Conservation (phyloP, 2,113 vertebrate species). For the Myrmecobius fasciatus region DNA sequence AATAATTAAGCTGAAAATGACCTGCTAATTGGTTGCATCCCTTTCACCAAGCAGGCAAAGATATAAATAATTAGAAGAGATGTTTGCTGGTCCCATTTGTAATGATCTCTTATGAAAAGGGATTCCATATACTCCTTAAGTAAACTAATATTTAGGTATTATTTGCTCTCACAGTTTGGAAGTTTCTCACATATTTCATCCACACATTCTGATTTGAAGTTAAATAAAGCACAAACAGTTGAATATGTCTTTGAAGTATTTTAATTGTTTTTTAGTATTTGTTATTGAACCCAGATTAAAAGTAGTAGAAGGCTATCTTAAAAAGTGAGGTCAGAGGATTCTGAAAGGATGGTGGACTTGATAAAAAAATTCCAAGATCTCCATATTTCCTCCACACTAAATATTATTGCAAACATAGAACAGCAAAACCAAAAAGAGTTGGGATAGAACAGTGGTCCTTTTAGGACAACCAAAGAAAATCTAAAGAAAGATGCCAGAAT, state of each 20-base stretch:
- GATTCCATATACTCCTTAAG: not conserved
- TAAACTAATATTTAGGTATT: not conserved
- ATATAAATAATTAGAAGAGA: not conserved
- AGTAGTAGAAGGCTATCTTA: not conserved
- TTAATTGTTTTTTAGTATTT: not conserved
- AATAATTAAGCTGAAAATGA: not conserved
- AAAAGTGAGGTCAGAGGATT: not conserved
- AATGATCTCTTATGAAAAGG: not conserved
- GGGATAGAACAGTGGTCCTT: no score
- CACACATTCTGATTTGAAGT: not conserved
- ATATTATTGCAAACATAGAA: no score
- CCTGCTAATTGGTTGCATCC: not conserved
- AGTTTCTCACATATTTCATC: not conserved
- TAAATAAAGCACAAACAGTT: not conserved
- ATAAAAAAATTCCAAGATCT: no score
- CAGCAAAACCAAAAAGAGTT: no score
- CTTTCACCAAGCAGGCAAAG: slow-evolving; percentile 18
- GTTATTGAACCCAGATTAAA: not conserved
- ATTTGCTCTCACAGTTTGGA: not conserved
- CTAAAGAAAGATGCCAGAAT: no score
- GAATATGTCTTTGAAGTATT: not conserved
- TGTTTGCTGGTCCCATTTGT: not conserved
- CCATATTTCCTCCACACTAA: no score
- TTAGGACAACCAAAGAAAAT: no score
- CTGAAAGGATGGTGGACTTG: no score